Base-by-base conservation (phyloP, 64 coral and sea anemone species). In the Orbicella faveolata region DNA sequence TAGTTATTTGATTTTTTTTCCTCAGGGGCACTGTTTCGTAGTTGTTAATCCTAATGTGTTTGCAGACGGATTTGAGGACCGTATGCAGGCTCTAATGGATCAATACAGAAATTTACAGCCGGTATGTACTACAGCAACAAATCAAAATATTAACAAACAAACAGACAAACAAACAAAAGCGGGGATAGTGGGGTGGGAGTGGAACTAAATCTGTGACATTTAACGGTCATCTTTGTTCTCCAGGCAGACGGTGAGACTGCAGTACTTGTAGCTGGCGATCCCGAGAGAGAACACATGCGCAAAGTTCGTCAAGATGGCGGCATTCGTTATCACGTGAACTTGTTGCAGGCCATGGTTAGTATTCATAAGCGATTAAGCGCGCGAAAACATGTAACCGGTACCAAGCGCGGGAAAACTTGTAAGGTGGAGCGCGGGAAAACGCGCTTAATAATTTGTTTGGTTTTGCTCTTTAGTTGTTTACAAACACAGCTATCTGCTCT, bases 11-110 rank as follows among this genome's bases (percentile, higher is more conserved):
- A 44, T 35, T 33, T 61, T 52, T 90, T 34, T 66, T 39, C 21
- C 20, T 20, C 73, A 99, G 97, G 97, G 97, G 21, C 97, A 99
- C 3, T 99, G 91, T 82, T 99, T 99, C 80, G 91, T 92, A 68
- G 97, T 94, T 51, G 36, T 99, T 23, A 93, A 99, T 86, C 97
- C 97, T 25, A 85, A 89, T 26, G 83, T 85, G 44, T 99, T 96
- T 79, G 89, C 90, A 9, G 88, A 92, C 66, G 97, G 94, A 0
- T 99, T 90, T 94, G 94, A 95, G 69, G 85, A 95, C 21, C 88
- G 97, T 35, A 96, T 99, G 91, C 94, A 95, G 63, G 77, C 79
- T 17, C 79, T 95, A 9, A 84, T 91, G 69, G 82, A 85, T 85
- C 82, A 85, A 23, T 85, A 85, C 82, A 85, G 82, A 52, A 85